These are phyloP conservation scores for Triops longicaudatus DNA, from an alignment of 1,140 invertebrate species.

Conservation along the genomic window DNA sequence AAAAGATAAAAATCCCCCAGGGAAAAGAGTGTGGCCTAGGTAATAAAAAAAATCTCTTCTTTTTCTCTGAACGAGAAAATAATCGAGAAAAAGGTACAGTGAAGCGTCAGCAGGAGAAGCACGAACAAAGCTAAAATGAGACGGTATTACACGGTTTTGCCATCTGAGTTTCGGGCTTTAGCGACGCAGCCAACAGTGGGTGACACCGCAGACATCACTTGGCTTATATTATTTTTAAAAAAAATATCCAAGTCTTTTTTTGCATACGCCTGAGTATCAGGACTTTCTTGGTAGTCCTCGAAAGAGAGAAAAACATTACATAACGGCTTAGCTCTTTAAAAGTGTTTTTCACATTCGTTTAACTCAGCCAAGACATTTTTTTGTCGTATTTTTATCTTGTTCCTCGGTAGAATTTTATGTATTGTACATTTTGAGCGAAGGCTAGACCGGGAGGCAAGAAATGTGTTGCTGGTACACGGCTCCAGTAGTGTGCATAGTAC, in stretches of 20 bases:
- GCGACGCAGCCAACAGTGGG: not conserved
- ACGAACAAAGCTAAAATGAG: conserved; percentile 8
- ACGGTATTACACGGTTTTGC: conserved; percentile 11
- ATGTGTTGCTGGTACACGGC: too few species aligned
- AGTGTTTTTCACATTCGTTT: conserved; percentile 1
- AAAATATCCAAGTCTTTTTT: not conserved
- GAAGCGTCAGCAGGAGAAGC: conserved; percentile 9
- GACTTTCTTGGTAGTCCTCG: not conserved
- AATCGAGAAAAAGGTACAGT: not conserved
- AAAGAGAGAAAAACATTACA: not conserved
- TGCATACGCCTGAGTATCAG: not conserved
- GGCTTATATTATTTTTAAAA: conserved; percentile 12
- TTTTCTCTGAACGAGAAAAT: not conserved
- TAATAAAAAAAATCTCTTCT: not conserved
- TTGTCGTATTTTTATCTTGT: not conserved
- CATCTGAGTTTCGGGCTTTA: conserved; percentile 1
- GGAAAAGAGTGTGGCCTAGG: too few species aligned
- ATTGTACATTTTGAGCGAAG: too few species aligned
- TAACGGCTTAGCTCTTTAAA: not conserved
- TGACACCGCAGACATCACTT: not conserved
- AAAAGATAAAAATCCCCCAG: too few species aligned
- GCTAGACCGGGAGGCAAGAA: not conserved
- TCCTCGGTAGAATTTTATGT: too few species aligned
- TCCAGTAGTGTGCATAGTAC: too few species aligned
- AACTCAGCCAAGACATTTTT: not conserved